Evolutionary conservation across 2,113 vertebrate species (phyloP), one percentile per base, ranked within the genome.

Genomic region (Nansenia antarctica): DNA sequence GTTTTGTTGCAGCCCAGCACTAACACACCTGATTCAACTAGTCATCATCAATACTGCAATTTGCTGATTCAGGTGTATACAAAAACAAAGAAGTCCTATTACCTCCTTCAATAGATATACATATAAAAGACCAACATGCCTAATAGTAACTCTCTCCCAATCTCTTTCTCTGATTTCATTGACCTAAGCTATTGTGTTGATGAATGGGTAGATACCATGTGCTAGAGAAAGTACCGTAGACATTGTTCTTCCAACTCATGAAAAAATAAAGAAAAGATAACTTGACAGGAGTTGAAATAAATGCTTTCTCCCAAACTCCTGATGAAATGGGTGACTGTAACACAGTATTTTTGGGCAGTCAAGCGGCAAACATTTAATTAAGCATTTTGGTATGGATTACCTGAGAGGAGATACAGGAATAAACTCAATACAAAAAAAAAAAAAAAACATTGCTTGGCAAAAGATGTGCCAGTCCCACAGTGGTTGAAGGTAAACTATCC

Each of bases 311-410:
- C 24, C 34, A 34, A 15, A 34, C 8, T 30, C 58, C 31, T n/a
- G 34, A 54, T 77, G 34, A 61, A 77, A 69, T 52, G 31, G n/a
- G n/a, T 62, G 22, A 22, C 14, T 59, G 37, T 32, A 53, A 18
- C 39, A 30, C 39, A 63, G 31, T 35, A n/a, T n/a, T 22, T 69
- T 34, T 49, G 30, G 20, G 12, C 15, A 54, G 34, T 70, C 54
- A 30, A 45, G 34, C 12, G 4, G 37, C n/a, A 31, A 31, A 12
- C 34, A 54, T 64, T 74, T 74, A 70, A 73, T 73, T 63, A 70
- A 66, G 47, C 24, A 14, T 31, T 34, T 15, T 31, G n/a, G 12
- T 57, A 52, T 64, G 47, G 53, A 52, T 61, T 73, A 70, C 57
- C 47, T 35, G 0, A 47, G 30, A 65, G 12, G n/a, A 54, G 24